phyloP scores from a whole-genome alignment of 2,113 vertebrate genomes.

The Tyto alba region DNA sequence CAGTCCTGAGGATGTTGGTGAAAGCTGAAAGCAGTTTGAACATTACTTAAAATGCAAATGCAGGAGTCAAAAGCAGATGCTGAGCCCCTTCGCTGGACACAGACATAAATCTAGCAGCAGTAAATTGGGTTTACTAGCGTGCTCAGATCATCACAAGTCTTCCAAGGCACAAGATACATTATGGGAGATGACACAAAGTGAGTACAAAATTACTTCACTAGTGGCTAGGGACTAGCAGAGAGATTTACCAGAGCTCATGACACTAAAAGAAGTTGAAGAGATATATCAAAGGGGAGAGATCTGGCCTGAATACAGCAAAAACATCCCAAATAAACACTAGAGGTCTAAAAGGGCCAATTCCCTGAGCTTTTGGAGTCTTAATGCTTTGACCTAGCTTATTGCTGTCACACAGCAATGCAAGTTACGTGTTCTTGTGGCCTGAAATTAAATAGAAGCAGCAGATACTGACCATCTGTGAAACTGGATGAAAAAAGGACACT shows the following conservation, averaged over 20 bases:
- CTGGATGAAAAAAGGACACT: neutral
- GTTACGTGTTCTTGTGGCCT: neutral
- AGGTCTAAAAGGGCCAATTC: neutral
- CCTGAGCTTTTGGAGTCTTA: neutral
- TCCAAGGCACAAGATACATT: neutral
- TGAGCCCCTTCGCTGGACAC: neutral
- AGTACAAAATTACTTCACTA: neutral
- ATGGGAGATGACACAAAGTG: neutral
- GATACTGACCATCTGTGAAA: neutral
- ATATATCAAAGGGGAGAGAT: neutral
- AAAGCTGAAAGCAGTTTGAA: neutral
- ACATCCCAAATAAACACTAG: neutral
- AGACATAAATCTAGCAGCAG: neutral
- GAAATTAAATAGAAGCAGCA: neutral
- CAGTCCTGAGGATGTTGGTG: neutral
- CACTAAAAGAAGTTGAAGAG: neutral
- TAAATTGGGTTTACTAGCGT: neutral
- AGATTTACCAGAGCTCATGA: neutral
- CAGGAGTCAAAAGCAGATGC: neutral
- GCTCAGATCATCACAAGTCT: neutral
- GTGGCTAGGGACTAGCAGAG: neutral
- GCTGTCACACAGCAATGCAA: neutral
- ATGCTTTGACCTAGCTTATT: neutral
- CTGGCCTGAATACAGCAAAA: neutral
- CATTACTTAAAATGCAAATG: rapidly evolving